A percentile compares a stretch with the other conserved stretches of the same genome.
These are phyloP conservation scores for Notothenia coriiceps DNA, from an alignment of 2,113 vertebrate genomes.

Conservation along the genomic window DNA sequence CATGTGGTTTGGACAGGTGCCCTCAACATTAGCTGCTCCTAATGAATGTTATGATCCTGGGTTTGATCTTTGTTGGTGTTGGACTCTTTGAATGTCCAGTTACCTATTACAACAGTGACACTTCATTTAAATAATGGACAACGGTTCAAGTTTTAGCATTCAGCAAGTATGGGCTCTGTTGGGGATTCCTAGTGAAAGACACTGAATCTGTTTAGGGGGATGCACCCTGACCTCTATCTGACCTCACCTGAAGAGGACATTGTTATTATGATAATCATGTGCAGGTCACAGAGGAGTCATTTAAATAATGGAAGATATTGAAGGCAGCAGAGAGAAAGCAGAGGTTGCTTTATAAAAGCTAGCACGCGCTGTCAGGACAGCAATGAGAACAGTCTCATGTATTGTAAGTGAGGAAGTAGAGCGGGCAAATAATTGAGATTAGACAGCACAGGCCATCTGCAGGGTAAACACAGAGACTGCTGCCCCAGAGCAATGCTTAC, in stretches of 20 bases:
- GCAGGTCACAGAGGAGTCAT: slow-evolving; percentile 10
- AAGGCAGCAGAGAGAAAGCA: not conserved
- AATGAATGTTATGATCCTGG: not conserved
- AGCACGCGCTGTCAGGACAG: slow-evolving; percentile 40
- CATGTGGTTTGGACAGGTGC: not conserved
- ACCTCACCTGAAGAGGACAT: slow-evolving; percentile 3
- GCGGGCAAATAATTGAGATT: slow-evolving; percentile 68
- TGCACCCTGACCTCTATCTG: not conserved
- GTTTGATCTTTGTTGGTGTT: not conserved
- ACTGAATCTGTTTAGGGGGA: not conserved
- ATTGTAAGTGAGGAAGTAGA: slow-evolving; percentile 64
- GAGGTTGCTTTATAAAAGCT: slow-evolving; percentile 24
- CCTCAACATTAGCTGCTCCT: not conserved
- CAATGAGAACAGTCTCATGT: slow-evolving; percentile 59
- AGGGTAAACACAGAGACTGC: slow-evolving; percentile 66
- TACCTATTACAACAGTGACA: not conserved
- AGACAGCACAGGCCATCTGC: slow-evolving; percentile 77
- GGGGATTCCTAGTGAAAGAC: not conserved
- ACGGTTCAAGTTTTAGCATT: not conserved
- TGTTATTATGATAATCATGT: slow-evolving; percentile 6
- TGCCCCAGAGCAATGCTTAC: slow-evolving; percentile 71
- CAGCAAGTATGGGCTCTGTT: not conserved
- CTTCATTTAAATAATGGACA: not conserved
- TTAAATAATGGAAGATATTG: slow-evolving; percentile 4
- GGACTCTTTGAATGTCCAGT: not conserved